Evolutionary conservation across 2,888 invertebrate species (phyloP).

Genomic region (Cerastoderma edule): DNA sequence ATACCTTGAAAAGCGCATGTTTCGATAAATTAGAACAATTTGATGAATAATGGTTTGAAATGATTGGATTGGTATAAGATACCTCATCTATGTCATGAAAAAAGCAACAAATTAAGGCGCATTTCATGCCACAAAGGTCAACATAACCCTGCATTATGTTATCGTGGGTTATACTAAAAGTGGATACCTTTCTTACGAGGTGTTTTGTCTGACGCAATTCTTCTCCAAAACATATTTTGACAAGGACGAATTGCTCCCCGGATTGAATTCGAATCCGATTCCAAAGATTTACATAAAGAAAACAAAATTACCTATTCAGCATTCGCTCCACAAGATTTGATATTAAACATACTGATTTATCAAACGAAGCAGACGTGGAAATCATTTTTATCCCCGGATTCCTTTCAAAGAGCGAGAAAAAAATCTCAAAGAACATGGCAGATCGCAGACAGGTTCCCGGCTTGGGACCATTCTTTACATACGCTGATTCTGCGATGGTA

Average conservation of each 20-base stretch:
- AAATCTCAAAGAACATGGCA: constrained; percentile 20
- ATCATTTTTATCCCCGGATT: constrained; percentile 21
- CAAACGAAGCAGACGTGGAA: constrained; percentile 17
- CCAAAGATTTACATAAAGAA: constrained; percentile 14
- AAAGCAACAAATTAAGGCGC: no score
- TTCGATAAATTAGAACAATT: no score
- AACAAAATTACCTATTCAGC: constrained; percentile 15
- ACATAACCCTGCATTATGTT: no score
- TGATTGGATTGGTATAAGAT: no score
- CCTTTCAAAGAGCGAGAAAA: constrained; percentile 15
- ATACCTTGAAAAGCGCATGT: no score
- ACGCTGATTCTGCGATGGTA: neutral
- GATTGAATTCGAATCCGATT: constrained; percentile 18
- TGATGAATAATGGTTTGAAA: no score
- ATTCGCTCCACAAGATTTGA: constrained; percentile 4
- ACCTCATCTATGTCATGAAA: no score
- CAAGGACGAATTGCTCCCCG: constrained; percentile 15
- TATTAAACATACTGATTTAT: constrained; percentile 27
- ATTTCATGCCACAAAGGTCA: no score
- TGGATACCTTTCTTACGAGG: no score
- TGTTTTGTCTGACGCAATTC: no score
- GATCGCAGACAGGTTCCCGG: constrained; percentile 13
- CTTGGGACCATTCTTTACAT: constrained; percentile 10
- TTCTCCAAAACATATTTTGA: no score
- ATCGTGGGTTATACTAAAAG: no score